These are phyloP conservation scores for Euwallacea fornicatus DNA, from an alignment of 1,140 invertebrate genomes.

Conservation along the genomic window DNA sequence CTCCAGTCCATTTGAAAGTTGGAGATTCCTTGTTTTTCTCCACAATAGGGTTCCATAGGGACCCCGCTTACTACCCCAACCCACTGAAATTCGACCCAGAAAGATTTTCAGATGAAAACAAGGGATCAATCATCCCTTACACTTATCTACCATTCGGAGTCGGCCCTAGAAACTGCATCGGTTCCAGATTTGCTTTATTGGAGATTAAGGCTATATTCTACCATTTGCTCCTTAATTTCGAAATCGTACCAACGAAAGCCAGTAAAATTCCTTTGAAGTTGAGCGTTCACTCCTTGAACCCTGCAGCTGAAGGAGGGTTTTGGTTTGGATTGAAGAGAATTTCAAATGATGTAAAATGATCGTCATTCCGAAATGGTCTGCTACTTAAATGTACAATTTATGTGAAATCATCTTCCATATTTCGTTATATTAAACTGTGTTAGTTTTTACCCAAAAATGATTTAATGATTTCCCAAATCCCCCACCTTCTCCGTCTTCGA, in stretches of 20 bases:
- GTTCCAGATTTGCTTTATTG: constrained; percentile 47
- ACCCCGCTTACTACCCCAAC: constrained; percentile 42
- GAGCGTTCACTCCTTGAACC: constrained; percentile 40
- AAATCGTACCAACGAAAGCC: constrained; percentile 43
- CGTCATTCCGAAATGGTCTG: too few species aligned
- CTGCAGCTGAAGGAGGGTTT: constrained; percentile 48
- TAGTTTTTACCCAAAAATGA: too few species aligned
- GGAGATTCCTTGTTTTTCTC: constrained; percentile 45
- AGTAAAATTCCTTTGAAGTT: constrained; percentile 45
- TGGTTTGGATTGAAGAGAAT: constrained; percentile 39
- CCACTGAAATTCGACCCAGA: constrained; percentile 44
- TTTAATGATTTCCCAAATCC: too few species aligned
- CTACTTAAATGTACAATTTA: too few species aligned
- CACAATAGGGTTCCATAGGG: constrained; percentile 35
- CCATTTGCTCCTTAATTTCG: constrained; percentile 47
- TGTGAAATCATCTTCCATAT: too few species aligned
- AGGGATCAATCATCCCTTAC: constrained; percentile 51
- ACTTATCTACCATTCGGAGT: constrained; percentile 62
- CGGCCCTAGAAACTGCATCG: constrained; percentile 54
- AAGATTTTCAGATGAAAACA: constrained; percentile 44
- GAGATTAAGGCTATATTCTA: constrained; percentile 50
- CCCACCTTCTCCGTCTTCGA: too few species aligned
- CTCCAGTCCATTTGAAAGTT: constrained; percentile 48
- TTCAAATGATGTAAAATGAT: too few species aligned
- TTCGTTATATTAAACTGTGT: too few species aligned